Conservation (phyloP, 2,113 vertebrate genomes). For the Oceanodroma tethys region DNA sequence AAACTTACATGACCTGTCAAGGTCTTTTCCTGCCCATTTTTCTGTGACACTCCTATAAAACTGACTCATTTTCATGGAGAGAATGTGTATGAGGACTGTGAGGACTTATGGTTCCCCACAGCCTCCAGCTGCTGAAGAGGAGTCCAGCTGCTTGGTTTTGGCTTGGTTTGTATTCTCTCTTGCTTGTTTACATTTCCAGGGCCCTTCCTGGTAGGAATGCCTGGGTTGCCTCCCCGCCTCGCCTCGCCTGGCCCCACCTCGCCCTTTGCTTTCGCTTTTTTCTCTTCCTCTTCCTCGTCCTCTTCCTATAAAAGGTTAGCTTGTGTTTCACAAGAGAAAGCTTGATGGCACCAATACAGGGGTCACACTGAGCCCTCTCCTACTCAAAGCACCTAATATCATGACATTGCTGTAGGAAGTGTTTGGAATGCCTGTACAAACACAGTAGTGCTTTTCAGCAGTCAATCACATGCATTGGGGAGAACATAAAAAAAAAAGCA, state of each 20-base stretch:
- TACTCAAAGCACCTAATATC: not conserved
- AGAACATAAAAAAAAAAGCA: not conserved
- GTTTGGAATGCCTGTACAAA: not conserved
- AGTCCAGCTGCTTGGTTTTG: not conserved
- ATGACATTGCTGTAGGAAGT: not conserved
- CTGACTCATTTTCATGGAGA: not conserved
- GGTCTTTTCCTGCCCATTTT: not conserved
- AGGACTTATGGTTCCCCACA: not conserved
- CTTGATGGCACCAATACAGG: not conserved
- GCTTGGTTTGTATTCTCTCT: not conserved
- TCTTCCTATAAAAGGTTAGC: not conserved
- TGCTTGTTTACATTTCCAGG: not conserved
- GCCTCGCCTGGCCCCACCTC: too few species aligned
- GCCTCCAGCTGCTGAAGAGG: not conserved
- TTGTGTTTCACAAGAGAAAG: not conserved
- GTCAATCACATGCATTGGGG: not conserved
- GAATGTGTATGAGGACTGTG: not conserved
- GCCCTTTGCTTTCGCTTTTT: not conserved
- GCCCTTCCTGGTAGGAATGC: not conserved
- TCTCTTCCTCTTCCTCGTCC: too few species aligned
- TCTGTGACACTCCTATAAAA: not conserved
- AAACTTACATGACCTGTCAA: not conserved
- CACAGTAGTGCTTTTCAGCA: not conserved
- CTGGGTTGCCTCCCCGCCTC: not conserved
- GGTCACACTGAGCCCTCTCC: not conserved